phyloP scores from a whole-genome alignment of 2,797 vertebrate species.

The Holocentrus rufus region DNA sequence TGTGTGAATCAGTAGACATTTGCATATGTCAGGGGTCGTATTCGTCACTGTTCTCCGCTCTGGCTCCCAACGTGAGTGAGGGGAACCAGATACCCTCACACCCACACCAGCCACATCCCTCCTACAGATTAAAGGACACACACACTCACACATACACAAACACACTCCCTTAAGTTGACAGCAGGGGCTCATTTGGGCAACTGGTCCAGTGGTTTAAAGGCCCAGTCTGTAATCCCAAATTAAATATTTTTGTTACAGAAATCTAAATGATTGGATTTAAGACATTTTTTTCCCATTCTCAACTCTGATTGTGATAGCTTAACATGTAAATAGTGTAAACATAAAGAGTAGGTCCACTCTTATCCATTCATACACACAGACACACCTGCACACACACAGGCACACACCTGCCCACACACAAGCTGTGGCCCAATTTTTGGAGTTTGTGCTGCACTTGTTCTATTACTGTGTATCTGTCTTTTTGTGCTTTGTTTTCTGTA shows the following conservation, averaged over 20 bases:
- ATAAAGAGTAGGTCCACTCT: neutral
- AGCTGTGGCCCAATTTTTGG: neutral
- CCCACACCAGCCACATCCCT: conserved; percentile 43
- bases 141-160: conserved; percentile 22
- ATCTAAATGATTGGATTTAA: neutral
- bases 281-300: neutral
- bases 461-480: conserved; percentile 30
- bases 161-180: conserved; percentile 38
- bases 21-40: conserved; percentile 76
- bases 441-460: too few relatives aligned
- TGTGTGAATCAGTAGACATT: conserved; percentile 73
- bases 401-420: neutral
- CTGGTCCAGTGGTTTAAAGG: conserved; percentile 58
- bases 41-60: conserved; percentile 66
- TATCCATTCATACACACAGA: neutral
- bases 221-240: conserved; percentile 21
- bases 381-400: neutral
- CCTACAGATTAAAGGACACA: conserved; percentile 32
- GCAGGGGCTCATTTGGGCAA: conserved; percentile 49
- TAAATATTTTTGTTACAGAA: conserved; percentile 6
- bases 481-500: neutral
- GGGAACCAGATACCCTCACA: conserved; percentile 62
- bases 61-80: conserved; percentile 54
- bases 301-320: neutral
- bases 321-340: neutral